These are phyloP conservation scores for Lipophrys pholis DNA, from an alignment of 2,113 vertebrate species.

Conservation along the genomic window DNA sequence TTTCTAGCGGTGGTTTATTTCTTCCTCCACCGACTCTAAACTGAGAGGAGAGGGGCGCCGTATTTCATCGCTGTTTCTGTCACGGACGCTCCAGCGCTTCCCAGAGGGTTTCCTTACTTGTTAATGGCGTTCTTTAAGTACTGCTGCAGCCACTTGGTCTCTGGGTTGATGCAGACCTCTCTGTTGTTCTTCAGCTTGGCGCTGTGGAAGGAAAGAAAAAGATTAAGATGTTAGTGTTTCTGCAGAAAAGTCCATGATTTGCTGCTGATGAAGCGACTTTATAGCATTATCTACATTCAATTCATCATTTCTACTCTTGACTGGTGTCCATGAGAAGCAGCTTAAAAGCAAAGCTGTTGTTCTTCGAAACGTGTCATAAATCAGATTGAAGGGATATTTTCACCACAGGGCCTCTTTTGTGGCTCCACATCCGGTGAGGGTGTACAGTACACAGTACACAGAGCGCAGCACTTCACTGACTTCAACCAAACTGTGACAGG, in stretches of 20 bases:
- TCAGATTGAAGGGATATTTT: slow-evolving; percentile 29
- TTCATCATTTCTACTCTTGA: background rate
- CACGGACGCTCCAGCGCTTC: slow-evolving; percentile 12
- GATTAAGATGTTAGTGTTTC: background rate
- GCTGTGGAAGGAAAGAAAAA: slow-evolving; percentile 75
- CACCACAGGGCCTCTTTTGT: slow-evolving; percentile 17
- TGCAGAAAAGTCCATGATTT: background rate
- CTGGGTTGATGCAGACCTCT: slow-evolving; percentile 97
- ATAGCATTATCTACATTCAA: background rate
- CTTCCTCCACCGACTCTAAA: slow-evolving; percentile 16
- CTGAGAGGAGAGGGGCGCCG: slow-evolving; percentile 6
- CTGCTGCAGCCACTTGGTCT: slow-evolving; percentile 97
- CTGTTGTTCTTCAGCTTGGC: slow-evolving; percentile 96
- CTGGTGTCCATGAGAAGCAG: background rate
- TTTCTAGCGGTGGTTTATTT: slow-evolving; percentile 39
- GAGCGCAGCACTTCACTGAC: slow-evolving; percentile 16
- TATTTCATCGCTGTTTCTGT: slow-evolving; percentile 38
- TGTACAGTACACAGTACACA: background rate
- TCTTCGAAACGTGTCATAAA: slow-evolving; percentile 16
- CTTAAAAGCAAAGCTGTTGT: too few relatives aligned
- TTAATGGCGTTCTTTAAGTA: slow-evolving; percentile 97
- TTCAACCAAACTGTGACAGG: slow-evolving; percentile 28
- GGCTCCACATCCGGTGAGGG: slow-evolving; percentile 4
- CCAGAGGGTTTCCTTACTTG: slow-evolving; percentile 89
- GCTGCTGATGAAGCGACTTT: background rate